phyloP scores from a whole-genome alignment of 2,888 invertebrate genomes.

The Cactoblastis cactorum region DNA sequence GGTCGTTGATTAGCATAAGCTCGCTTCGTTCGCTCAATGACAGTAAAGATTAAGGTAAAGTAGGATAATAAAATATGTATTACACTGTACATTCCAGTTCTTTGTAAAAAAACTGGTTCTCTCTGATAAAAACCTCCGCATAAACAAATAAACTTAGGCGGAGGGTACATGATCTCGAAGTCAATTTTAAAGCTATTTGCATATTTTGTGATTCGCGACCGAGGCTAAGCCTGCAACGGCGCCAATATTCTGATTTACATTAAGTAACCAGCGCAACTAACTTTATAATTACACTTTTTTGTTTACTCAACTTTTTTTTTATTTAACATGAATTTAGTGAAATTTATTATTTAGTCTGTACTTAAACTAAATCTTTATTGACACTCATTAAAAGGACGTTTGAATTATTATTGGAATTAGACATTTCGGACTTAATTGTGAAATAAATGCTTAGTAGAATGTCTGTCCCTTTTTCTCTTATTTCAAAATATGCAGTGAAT shows the following conservation, averaged over 20 bases:
- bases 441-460: no score
- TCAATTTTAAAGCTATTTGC: conserved; percentile 61
- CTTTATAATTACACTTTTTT: conserved; percentile 13
- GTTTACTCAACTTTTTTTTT: conserved; percentile 10
- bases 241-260: conserved; percentile 15
- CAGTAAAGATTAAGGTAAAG: no score
- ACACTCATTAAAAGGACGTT: no score
- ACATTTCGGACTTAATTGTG: no score
- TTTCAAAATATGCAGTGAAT: no score
- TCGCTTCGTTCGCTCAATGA: no score
- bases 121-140: conserved; percentile 1
- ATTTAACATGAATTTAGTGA: not conserved
- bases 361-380: not conserved
- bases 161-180: conserved; percentile 38
- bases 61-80: no score
- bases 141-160: conserved; percentile 24
- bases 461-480: no score
- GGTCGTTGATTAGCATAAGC: no score
- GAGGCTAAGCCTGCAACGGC: conserved; percentile 32
- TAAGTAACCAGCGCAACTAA: conserved; percentile 8
- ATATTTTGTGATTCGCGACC: conserved; percentile 54
- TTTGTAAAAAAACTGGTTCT: not conserved
- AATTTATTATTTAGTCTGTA: not conserved
- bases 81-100: no score
- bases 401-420: no score